phyloP scores from a whole-genome alignment of 2,113 vertebrate genomes.

The Thomomys bottae region DNA sequence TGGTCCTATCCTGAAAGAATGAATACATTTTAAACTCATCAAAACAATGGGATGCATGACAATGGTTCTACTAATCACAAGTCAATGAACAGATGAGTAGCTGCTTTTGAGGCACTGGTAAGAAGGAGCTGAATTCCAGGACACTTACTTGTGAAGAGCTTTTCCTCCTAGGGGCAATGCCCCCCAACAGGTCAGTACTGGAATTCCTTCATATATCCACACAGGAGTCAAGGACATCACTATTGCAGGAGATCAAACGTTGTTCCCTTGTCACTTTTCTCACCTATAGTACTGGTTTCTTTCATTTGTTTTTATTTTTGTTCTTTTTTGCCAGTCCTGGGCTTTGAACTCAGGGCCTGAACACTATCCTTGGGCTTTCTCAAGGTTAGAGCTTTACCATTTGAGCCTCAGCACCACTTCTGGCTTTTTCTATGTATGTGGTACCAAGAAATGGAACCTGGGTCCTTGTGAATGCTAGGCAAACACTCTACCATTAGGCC shows the following conservation, averaged over 20 bases:
- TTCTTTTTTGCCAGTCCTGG: too few species aligned
- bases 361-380: too few species aligned
- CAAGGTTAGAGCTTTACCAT: too few species aligned
- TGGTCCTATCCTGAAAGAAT: conserved; percentile 43
- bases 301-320: too few species aligned
- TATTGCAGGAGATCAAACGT: conserved; percentile 2
- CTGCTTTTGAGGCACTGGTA: not conserved
- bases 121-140: not conserved
- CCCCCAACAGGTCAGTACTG: conserved; percentile 95
- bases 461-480: too few species aligned
- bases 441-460: too few species aligned
- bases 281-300: not conserved
- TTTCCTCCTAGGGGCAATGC: conserved; percentile 96
- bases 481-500: too few species aligned
- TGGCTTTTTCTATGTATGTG: too few species aligned
- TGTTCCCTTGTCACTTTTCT: not conserved
- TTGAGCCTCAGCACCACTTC: too few species aligned
- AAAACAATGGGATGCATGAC: not conserved
- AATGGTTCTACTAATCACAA: not conserved
- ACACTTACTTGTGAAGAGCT: conserved; percentile 95
- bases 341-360: too few species aligned
- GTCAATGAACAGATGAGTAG: not conserved
- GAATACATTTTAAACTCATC: conserved; percentile 14
- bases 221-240: conserved; percentile 65
- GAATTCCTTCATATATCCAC: conserved; percentile 97